phyloP scores from a whole-genome alignment of 2,797 vertebrate species.

The Serranus cabrilla region DNA sequence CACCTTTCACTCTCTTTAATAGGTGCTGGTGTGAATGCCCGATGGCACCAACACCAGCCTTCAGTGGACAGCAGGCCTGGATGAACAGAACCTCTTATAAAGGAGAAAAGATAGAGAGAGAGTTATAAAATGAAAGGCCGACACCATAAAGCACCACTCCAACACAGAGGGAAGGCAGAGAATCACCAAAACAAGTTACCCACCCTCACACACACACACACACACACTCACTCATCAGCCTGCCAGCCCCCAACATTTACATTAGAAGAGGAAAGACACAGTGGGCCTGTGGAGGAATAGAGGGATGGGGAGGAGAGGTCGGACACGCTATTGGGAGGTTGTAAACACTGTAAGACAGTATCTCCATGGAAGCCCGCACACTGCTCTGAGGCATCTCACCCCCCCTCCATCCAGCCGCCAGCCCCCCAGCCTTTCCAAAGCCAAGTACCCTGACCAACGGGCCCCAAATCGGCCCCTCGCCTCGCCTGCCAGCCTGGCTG shows the following conservation, averaged over 20 bases:
- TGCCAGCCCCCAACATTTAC: slow-evolving; percentile 83
- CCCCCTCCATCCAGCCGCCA: slow-evolving; percentile 56
- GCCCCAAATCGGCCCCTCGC: slow-evolving; percentile 70
- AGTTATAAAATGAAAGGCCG: slow-evolving; percentile 70
- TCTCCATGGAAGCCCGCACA: slow-evolving; percentile 84
- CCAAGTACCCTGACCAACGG: slow-evolving; percentile 69
- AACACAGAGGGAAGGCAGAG: slow-evolving; percentile 68
- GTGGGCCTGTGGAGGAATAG: slow-evolving; percentile 74
- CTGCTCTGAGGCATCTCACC: slow-evolving; percentile 82
- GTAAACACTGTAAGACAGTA: slow-evolving; percentile 86
- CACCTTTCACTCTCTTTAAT: slow-evolving; percentile 77
- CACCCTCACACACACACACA: slow-evolving; percentile 40
- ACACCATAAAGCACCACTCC: slow-evolving; percentile 68
- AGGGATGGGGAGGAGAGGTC: slow-evolving; percentile 71
- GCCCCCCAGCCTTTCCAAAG: slow-evolving; percentile 69
- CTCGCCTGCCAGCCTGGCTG: slow-evolving; percentile 74
- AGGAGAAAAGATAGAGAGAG: slow-evolving; percentile 65
- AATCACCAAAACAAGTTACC: slow-evolving; percentile 75
- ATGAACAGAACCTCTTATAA: slow-evolving; percentile 68
- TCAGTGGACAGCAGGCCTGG: slow-evolving; percentile 71
- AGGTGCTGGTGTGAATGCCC: slow-evolving; percentile 66
- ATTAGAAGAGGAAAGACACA: slow-evolving; percentile 85
- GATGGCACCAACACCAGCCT: slow-evolving; percentile 66
- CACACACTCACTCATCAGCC: slow-evolving; percentile 52
- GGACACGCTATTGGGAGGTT: slow-evolving; percentile 75